Conservation (phyloP, 1,140 invertebrate species). For the Aphaenogaster rudis region DNA sequence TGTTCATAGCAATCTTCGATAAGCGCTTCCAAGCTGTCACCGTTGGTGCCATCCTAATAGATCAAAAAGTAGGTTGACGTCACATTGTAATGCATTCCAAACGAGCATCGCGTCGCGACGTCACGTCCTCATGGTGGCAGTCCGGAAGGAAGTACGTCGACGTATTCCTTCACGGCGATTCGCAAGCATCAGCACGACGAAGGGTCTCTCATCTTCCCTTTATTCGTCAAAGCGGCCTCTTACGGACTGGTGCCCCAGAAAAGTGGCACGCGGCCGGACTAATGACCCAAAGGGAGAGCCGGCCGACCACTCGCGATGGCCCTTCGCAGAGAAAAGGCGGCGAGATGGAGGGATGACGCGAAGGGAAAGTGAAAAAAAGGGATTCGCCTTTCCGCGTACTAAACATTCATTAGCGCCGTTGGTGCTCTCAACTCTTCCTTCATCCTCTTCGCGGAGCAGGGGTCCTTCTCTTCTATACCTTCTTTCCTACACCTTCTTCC, state of each 20-base stretch:
- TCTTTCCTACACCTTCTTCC: conserved; percentile 59
- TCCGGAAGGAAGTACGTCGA: conserved; percentile 55
- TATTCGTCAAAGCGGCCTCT: conserved; percentile 26
- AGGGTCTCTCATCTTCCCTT: conserved; percentile 39
- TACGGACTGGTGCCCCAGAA: conserved; percentile 46
- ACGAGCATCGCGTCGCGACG: conserved; percentile 39
- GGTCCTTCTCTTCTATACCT: conserved; percentile 14
- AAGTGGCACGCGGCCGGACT: conserved; percentile 71
- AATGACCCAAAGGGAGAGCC: conserved; percentile 71
- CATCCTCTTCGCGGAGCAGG: conserved; percentile 1
- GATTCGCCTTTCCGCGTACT: conserved; percentile 70
- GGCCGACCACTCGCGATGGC: conserved; percentile 12
- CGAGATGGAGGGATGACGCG: conserved; percentile 1
- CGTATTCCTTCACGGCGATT: conserved; percentile 63
- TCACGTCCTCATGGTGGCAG: conserved; percentile 42
- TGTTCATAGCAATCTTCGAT: conserved; percentile 13
- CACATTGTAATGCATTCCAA: conserved; percentile 53
- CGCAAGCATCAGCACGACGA: conserved; percentile 52
- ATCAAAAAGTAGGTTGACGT: conserved; percentile 53
- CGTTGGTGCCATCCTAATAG: conserved; percentile 27
- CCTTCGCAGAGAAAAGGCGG: conserved; percentile 17
- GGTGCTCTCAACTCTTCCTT: conserved; percentile 50
- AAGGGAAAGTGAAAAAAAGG: conserved; percentile 43
- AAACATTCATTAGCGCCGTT: conserved; percentile 75
- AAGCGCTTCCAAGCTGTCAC: conserved; percentile 27